Base-by-base conservation (phyloP, 30 jellyfish, hydroid and myxozoan species). In the Pseudorhiza aurosa region DNA sequence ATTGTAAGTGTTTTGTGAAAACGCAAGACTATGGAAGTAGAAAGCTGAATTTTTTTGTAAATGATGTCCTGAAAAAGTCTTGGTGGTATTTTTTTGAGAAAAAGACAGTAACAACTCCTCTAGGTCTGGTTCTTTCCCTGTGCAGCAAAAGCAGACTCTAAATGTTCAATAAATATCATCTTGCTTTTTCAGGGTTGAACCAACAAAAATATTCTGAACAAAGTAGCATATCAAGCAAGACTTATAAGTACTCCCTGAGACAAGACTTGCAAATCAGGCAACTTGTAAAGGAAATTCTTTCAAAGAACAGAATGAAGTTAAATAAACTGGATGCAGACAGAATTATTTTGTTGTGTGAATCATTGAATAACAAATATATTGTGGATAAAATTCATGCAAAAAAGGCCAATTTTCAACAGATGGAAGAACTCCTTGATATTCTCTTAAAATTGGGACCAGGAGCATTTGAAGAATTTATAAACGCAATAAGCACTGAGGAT, bases 401-500 rank as follows among this genome's bases (percentile, higher is more conserved):
- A 53, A 44, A 32, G 31, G 53, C 87, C 8, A 82, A 81, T 18
- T 39, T 26, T 28, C 68, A 69, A 35, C 69, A 45, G 49, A 78
- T 60, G 19, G 94, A 82, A 69, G 42, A 55, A 30, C 68, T 82
- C 4, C 77, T 82, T 0, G 94, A 82, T 60, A 82, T 69, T 9
- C 87, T 82, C 43, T 74, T 56, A 0, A 82, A 57, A 33, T 49
- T 31, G 28, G 94, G 94, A 18, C 94, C 86, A 37, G 67, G 45
- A 26, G 87, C 94, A 17, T 82, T 82, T 70, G 87, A 82, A 57
- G 83, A 69, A 44, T 82, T 82, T 43, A 24, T 68, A 65, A 82
- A 70, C 45, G 94, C 87, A 8, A 45, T 82, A 46, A 55, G 44
- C 10, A 4, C 33, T 43, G 81, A 49, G 17, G 21, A 77, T 24